phyloP scores from a whole-genome alignment of 2,113 vertebrate species.

The Boulengeromyrus knoepffleri region DNA sequence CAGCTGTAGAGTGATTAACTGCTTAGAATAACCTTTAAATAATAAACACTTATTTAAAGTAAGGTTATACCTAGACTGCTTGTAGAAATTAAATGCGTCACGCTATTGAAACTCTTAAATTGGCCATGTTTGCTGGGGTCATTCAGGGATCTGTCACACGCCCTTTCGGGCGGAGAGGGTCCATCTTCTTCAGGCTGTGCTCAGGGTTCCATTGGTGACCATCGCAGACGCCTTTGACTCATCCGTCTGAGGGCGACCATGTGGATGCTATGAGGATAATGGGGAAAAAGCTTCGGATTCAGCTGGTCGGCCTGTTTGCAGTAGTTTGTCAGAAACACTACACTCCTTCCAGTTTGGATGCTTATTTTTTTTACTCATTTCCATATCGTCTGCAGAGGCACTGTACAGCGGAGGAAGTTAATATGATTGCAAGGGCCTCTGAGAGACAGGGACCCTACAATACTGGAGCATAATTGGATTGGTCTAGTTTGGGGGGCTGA shows the following conservation, averaged over 20 bases:
- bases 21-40: neutral
- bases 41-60: neutral
- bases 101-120: neutral
- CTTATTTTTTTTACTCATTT: neutral
- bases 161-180: neutral
- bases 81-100: constrained; percentile 28
- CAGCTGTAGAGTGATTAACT: neutral
- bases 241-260: neutral
- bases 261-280: constrained; percentile 1
- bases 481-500: neutral
- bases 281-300: constrained; percentile 38
- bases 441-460: neutral
- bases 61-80: neutral
- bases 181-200: neutral
- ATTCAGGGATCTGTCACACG: neutral
- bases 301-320: constrained; percentile 19
- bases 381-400: neutral
- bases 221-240: neutral
- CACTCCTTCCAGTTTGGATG: neutral
- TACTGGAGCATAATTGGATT: neutral
- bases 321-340: neutral
- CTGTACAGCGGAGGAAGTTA: neutral
- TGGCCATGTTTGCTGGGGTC: neutral
- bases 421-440: neutral
- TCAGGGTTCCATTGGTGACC: neutral